Conservation (phyloP, 2,797 vertebrate species). For the Sardinella longiceps region DNA sequence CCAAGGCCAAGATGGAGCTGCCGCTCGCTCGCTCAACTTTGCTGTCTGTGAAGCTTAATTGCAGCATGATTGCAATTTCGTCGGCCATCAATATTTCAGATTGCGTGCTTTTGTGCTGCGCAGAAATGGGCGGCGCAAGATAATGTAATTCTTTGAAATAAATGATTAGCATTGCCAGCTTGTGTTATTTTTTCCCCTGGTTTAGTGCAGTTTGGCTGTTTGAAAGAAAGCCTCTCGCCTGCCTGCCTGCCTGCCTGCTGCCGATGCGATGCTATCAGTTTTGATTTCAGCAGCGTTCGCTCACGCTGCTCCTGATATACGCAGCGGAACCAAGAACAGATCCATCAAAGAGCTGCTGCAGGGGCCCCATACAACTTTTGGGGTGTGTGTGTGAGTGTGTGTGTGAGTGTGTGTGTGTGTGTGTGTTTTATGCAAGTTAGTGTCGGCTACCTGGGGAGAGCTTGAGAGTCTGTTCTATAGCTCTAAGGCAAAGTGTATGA, state of each 20-base stretch:
- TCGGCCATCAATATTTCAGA: not conserved
- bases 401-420: not conserved
- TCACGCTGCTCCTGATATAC: not conserved
- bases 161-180: not conserved
- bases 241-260: too few relatives aligned
- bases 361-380: not conserved
- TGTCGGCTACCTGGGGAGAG: not conserved
- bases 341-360: not conserved
- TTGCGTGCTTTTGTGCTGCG: not conserved
- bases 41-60: constrained; percentile 14
- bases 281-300: not conserved
- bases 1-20: not conserved
- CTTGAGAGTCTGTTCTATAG: not conserved
- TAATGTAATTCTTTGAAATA: not conserved
- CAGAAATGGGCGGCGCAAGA: not conserved
- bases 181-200: not conserved
- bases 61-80: not conserved
- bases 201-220: not conserved
- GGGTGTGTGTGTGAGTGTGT: not conserved
- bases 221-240: not conserved
- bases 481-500: not conserved
- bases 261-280: not conserved
- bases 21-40: not conserved
- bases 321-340: not conserved
- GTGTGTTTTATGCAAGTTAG: not conserved